phyloP scores from a whole-genome alignment of 2,797 vertebrate species.

The Crossoptilon crossoptilon region DNA sequence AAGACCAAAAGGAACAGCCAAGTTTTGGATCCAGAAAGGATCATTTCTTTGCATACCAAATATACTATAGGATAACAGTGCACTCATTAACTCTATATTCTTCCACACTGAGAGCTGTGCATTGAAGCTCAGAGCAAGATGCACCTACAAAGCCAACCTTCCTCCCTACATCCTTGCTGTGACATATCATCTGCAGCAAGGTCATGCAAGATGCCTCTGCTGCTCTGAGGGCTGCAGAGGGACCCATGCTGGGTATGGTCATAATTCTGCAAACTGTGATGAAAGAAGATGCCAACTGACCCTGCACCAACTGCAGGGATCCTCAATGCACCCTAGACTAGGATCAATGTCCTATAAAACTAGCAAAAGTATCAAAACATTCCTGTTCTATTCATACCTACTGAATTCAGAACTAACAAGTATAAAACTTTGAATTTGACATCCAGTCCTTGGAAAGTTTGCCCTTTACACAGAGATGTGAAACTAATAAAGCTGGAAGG shows the following conservation, averaged over 20 bases:
- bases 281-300: not conserved
- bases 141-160: not conserved
- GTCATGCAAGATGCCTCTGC: not conserved
- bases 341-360: not conserved
- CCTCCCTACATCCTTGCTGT: rapidly evolving
- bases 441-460: conserved; percentile 39
- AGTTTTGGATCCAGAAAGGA: not conserved
- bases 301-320: not conserved
- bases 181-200: rapidly evolving
- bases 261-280: not conserved
- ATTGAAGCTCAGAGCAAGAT: not conserved
- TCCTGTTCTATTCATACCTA: not conserved
- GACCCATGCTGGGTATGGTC: rapidly evolving
- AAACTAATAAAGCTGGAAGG: conserved; percentile 63
- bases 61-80: rapidly evolving
- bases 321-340: not conserved
- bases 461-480: conserved; percentile 36
- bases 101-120: not conserved
- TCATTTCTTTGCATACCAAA: not conserved
- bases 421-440: conserved; percentile 31
- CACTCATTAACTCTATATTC: not conserved
- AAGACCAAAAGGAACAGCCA: not conserved
- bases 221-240: not conserved
- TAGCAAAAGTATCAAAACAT: not conserved
- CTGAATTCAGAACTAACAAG: conserved; percentile 5